Conservation (phyloP, 2,888 invertebrate genomes). For the Lasioglossum malachurum region DNA sequence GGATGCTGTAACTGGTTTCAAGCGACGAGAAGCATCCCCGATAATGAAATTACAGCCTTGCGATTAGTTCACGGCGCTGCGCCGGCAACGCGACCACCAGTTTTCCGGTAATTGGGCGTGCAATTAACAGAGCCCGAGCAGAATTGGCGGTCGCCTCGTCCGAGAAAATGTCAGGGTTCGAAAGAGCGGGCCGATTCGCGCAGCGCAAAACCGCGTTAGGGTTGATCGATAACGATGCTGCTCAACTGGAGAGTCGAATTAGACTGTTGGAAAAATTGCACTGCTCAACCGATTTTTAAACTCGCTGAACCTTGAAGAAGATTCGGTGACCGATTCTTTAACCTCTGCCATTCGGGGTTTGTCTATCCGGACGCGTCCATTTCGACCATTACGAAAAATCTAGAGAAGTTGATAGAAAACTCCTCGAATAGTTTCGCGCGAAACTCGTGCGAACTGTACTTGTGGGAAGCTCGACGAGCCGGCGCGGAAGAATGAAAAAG, state of each 20-base stretch:
- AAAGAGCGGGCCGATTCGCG: neutral
- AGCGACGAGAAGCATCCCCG: neutral
- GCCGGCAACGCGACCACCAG: neutral
- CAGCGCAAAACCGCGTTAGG: neutral
- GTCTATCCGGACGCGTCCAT: neutral
- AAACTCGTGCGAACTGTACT: neutral
- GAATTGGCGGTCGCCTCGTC: neutral
- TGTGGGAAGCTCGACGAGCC: neutral
- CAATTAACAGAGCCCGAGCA: constrained; percentile 26
- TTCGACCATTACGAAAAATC: neutral
- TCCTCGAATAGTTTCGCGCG: neutral
- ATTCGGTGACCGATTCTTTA: neutral
- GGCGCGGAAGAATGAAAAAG: neutral
- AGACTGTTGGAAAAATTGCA: neutral
- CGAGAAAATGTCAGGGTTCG: constrained; percentile 45
- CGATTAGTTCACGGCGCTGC: constrained; percentile 13
- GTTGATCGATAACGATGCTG: neutral
- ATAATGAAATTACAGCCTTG: constrained; percentile 33
- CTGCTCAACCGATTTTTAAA: neutral
- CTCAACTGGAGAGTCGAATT: neutral
- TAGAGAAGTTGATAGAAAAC: neutral
- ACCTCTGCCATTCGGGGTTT: neutral
- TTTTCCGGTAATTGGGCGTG: constrained; percentile 30
- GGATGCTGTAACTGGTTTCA: neutral
- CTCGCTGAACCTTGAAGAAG: neutral